Percentiles rank a stretch among this genome's conserved stretches.
Conservation (phyloP, 2,113 vertebrate genomes). For the Aphelocoma coerulescens region DNA sequence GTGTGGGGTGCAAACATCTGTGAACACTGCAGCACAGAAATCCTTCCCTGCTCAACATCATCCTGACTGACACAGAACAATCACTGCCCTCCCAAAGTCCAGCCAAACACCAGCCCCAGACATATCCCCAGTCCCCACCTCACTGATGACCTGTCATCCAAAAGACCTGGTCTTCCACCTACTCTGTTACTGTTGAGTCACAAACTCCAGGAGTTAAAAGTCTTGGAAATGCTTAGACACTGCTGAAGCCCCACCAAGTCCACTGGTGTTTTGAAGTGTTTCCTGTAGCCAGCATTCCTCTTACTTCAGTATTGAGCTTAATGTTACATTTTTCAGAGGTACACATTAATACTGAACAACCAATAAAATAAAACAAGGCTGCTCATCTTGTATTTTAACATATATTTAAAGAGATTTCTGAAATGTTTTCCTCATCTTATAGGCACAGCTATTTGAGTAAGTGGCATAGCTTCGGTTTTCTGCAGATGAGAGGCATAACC, state of each 20-base stretch:
- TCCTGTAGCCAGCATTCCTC: background rate
- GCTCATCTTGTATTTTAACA: background rate
- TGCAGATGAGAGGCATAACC: background rate
- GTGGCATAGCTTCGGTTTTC: background rate
- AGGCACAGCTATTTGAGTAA: background rate
- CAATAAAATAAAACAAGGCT: background rate
- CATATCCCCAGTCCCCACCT: background rate
- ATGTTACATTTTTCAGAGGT: background rate
- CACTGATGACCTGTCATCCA: rapidly evolving
- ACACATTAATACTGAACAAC: background rate
- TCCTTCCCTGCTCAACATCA: background rate
- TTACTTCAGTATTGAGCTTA: background rate
- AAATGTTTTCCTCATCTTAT: background rate
- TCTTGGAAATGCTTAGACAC: background rate
- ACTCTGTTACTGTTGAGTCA: background rate
- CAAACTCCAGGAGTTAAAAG: background rate
- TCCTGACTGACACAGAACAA: background rate
- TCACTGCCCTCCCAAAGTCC: background rate
- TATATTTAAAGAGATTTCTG: background rate
- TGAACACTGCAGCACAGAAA: background rate
- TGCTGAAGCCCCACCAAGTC: background rate
- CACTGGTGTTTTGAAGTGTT: background rate
- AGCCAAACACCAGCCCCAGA: background rate
- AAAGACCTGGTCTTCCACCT: background rate
- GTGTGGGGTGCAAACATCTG: background rate